phyloP scores from a whole-genome alignment of 2,113 vertebrate species.

The Octodon degus region DNA sequence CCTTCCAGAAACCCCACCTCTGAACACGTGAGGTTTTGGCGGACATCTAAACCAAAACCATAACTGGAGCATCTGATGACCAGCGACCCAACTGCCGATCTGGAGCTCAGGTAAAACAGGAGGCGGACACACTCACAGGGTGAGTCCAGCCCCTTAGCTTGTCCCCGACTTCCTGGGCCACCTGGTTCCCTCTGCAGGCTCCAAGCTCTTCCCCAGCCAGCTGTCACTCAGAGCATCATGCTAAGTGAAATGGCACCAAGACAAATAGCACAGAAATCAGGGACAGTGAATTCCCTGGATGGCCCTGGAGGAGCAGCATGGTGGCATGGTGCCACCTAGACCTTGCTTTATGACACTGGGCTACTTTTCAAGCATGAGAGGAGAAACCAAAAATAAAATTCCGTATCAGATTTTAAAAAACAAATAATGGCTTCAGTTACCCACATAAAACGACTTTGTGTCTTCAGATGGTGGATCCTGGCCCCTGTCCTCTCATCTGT shows the following conservation, averaged over 20 bases:
- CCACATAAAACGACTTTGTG: not conserved
- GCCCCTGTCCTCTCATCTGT: not conserved
- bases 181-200: not conserved
- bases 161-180: not conserved
- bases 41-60: not conserved
- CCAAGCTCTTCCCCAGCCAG: not conserved
- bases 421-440: not conserved
- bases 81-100: too few species aligned
- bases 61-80: not conserved
- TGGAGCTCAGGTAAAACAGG: not conserved
- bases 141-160: not conserved
- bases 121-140: not conserved
- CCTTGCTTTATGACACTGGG: not conserved
- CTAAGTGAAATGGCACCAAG: not conserved
- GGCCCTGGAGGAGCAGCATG: not conserved
- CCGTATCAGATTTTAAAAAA: not conserved
- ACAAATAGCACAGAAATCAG: rapidly evolving
- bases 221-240: not conserved
- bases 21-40: not conserved
- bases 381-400: not conserved
- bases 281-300: rapidly evolving
- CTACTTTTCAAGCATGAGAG: not conserved
- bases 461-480: not conserved
- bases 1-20: not conserved
- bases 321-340: not conserved